Conservation (phyloP, 2,113 vertebrate genomes). For the Indicator indicator region DNA sequence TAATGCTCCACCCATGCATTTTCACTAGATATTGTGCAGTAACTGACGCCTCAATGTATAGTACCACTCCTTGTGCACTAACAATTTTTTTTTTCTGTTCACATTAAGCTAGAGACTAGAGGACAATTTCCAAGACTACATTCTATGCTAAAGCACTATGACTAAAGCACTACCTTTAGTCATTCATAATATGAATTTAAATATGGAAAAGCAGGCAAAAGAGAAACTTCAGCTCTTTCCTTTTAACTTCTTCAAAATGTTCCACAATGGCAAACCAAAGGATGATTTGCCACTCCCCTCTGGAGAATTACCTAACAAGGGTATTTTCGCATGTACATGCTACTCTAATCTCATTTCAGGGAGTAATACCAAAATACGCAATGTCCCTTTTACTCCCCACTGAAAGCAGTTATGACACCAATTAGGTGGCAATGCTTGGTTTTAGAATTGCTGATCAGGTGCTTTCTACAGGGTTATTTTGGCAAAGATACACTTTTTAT, state of each 20-base stretch:
- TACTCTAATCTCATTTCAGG: background rate
- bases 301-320: background rate
- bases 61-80: background rate
- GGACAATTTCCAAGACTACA: background rate
- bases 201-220: background rate
- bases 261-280: background rate
- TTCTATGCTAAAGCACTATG: background rate
- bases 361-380: background rate
- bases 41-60: background rate
- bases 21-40: background rate
- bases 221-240: background rate
- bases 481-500: background rate
- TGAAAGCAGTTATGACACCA: background rate
- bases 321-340: background rate
- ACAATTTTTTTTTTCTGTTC: background rate
- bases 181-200: background rate
- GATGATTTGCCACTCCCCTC: background rate
- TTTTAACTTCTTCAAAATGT: background rate
- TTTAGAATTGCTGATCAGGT: background rate
- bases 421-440: background rate
- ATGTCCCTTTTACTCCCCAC: no score
- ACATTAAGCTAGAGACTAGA: background rate
- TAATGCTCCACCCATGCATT: background rate
- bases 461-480: background rate
- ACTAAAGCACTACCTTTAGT: background rate